Evolutionary conservation across 2,797 vertebrate species (phyloP).

Genomic region (Helarctos malayanus): DNA sequence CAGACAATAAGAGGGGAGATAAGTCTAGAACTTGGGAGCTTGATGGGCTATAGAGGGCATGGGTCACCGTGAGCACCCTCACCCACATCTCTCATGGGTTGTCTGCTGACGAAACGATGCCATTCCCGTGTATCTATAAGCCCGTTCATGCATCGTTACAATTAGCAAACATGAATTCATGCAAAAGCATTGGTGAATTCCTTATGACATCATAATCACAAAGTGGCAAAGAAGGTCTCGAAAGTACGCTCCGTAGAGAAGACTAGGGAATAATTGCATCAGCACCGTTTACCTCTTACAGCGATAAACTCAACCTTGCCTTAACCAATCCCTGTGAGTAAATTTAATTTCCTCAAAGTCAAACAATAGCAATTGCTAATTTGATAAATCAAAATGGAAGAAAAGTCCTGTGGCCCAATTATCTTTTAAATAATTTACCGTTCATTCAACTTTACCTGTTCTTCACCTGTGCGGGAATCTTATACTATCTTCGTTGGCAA

Average conservation of each 20-base stretch:
- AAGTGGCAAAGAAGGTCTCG: neutral
- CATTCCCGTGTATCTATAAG: neutral
- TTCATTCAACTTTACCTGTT: neutral
- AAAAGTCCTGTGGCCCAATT: neutral
- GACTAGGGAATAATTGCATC: neutral
- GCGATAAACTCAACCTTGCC: neutral
- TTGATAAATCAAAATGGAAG: neutral
- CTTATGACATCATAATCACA: neutral
- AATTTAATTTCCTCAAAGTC: neutral
- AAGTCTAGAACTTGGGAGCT: neutral
- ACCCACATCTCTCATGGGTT: neutral
- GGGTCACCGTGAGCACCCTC: neutral
- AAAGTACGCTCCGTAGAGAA: neutral
- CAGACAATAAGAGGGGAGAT: neutral
- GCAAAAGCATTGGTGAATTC: neutral
- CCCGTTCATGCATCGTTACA: neutral
- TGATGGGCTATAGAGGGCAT: neutral
- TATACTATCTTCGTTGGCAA: neutral
- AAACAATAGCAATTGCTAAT: neutral
- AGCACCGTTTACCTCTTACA: neutral
- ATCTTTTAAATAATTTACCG: constrained; percentile 41
- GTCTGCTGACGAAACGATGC: neutral
- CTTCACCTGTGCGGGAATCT: neutral
- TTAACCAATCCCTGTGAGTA: neutral
- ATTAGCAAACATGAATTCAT: neutral